Base-by-base conservation (phyloP, 2,888 invertebrate genomes). In the Scrobipalpa atriplicella region DNA sequence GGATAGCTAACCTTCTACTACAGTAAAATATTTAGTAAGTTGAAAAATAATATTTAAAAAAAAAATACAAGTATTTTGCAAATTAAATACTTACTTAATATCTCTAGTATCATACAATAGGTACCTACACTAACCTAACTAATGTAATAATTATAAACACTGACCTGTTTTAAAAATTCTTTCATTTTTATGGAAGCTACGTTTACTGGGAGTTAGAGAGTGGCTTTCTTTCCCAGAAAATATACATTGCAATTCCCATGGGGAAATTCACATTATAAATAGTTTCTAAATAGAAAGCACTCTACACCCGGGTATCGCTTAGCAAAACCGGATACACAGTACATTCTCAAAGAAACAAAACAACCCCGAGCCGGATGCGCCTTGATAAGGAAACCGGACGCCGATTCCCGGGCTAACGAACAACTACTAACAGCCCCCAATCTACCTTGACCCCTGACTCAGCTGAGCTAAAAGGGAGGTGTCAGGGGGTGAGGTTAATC, bases 341-440 rank as follows among this genome's bases (percentile, higher is more conserved):
- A 80, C 81, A 83, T 78, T 76, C 79, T 82, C 82, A 83, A 84
- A 86, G 86, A 85, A 85, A 86, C 85, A 85, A 84, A 85, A 83
- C 81, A 78, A 78, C 78, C 81, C 78, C 73, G 71, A 73, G 75
- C 84, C 86, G 87, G 89, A 89, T 81, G 78, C 72, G 72, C 72
- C 80, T 77, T 87, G 87, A 89, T 88, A 86, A 85, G 87, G 85
- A 86, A 84, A 87, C 87, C 84, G 87, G 88, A 87, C 75, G 82
- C 81, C 79, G 78, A 84, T 83, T 83, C 81, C 75, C 74, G 75
- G 75, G 77, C 85, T 87, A 88, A 89, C 87, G 84, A 88, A 88
- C 86, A 82, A 83, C 85, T 83, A 85, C 81, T 80, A 79, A 74
- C 78, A 75, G 71, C 67, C 75, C 73, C 86, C 84, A 83, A 67